Base-by-base conservation (phyloP, 2,797 vertebrate species). In the Falco biarmicus region DNA sequence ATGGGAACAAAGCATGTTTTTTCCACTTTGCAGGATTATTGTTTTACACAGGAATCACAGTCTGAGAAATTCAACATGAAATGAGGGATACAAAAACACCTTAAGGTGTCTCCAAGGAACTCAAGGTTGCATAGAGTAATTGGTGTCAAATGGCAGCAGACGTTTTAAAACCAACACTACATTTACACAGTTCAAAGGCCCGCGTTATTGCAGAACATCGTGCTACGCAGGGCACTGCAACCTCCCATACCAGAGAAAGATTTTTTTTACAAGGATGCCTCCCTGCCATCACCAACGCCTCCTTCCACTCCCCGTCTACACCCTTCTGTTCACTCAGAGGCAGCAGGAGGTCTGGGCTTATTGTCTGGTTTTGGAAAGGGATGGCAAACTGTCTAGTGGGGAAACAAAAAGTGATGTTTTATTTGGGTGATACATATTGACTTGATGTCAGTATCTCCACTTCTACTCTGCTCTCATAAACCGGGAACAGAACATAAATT, bases 1-100 rank as follows among this genome's bases (percentile, higher is more conserved):
- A 91, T 1, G 53, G 88, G 85, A 76, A 95, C 73, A 91, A 95
- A 88, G 74, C 63, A 88, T 84, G 80, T 88, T 96, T 93, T 76
- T 93, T 92, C 91, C 80, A 94, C 34, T 86, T 84, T 77, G 74
- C 7, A 2, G 60, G 70, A 93, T 78, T 63, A 51, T 66, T 84
- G 65, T 57, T 91, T 91, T 78, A 59, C 70, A 70, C 82, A 69
- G 74, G 73, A 91, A 95, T 90, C 87, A 60, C 57, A 91, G 85
- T 73, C 77, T 59, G 71, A 51, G 85, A 91, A 90, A 90, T 90
- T 93, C 83, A 91, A 41, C 90, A 88, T 1, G 1, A 95, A 96
- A 91, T 59, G 41, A 93, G 39, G 59, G 74, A 87, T 63, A 61
- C 48, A 54, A 86, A 96, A 95, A 95, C 66, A 93, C 82, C 51